Evolutionary conservation across 2,888 invertebrate genomes (phyloP), one percentile per base, ranked within the genome.

Genomic region (Choristoneura rosaceana): DNA sequence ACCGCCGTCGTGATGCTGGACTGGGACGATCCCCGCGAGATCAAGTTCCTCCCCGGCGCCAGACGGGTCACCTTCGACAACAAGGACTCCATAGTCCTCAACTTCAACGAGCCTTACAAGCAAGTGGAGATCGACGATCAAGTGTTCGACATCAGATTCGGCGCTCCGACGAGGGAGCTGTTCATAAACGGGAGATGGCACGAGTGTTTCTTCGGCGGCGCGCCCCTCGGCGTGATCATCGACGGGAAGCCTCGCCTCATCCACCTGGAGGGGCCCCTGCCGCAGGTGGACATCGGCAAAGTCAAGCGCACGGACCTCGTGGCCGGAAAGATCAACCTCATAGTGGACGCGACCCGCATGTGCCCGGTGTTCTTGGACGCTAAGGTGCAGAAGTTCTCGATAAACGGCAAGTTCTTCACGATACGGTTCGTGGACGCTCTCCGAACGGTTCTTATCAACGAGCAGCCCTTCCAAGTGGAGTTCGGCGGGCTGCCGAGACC

Each of bases 121-220:
- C 96, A 96, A 76, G 95, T 97, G 10, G 95, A 95, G 68, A 95
- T 97, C 38, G 97, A 97, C 79, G 97, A 97, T 4, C 95, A 95
- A 84, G 90, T 95, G 4, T 97, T 97, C 85, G 96, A 96, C 75
- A 96, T 99, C 50, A 96, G 97, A 78, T 96, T 99, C 78, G 99
- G 99, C 15, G 98, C 98, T 12, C 99, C 99, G 0, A 98, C 98
- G 0, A 95, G 98, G 69, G 99, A 99, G 84, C 92, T 99, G 47
- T 98, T 96, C 81, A 96, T 99, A 63, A 98, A 99, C 85, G 97
- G 97, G 9, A 95, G 96, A 74, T 97, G 98, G 94, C 99, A 97
- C 87, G 99, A 99, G 86, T 98, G 98, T 80, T 97, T 97, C 88
- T 99, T 99, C 87, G 98, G 98, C 45, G 98, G 98, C 0, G 96